A percentile compares a stretch with the other conserved stretches of the same genome.
Evolutionary conservation across 2,888 invertebrate species (phyloP).

Genomic region (Petrolisthes manimaculis): DNA sequence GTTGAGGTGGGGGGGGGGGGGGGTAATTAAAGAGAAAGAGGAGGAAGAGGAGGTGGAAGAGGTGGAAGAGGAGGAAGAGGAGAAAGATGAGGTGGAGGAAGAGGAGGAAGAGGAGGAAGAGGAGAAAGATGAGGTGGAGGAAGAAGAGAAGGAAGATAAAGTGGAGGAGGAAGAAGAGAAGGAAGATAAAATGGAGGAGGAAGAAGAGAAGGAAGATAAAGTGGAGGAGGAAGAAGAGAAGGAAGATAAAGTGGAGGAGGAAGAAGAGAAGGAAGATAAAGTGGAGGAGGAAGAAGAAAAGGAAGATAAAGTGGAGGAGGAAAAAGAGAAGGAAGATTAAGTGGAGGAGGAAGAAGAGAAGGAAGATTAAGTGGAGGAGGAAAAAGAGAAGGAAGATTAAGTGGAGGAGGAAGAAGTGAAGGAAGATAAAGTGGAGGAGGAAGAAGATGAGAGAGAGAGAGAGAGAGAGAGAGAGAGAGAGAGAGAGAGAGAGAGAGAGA

Average conservation of each 20-base stretch:
- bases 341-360: too few species aligned
- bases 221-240: neutral
- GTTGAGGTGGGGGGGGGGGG: neutral
- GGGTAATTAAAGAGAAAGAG: neutral
- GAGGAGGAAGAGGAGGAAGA: neutral
- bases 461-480: neutral
- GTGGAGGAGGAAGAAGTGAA: neutral
- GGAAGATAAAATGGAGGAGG: too few species aligned
- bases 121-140: too few species aligned
- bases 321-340: too few species aligned
- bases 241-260: neutral
- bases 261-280: neutral
- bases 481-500: neutral
- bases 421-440: neutral
- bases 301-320: neutral
- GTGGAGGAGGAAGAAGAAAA: neutral
- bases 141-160: too few species aligned
- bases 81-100: neutral
- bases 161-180: too few species aligned
- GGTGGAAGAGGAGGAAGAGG: too few species aligned
- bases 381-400: too few species aligned
- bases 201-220: neutral
- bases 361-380: too few species aligned
- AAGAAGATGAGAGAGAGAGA: slow-evolving; percentile 2
- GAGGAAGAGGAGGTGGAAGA: neutral